Evolutionary conservation across 35 echinoderm and acorn worm species (phyloP), one percentile per base, ranked within the genome.

Genomic region (Ophiothrix spiculata): DNA sequence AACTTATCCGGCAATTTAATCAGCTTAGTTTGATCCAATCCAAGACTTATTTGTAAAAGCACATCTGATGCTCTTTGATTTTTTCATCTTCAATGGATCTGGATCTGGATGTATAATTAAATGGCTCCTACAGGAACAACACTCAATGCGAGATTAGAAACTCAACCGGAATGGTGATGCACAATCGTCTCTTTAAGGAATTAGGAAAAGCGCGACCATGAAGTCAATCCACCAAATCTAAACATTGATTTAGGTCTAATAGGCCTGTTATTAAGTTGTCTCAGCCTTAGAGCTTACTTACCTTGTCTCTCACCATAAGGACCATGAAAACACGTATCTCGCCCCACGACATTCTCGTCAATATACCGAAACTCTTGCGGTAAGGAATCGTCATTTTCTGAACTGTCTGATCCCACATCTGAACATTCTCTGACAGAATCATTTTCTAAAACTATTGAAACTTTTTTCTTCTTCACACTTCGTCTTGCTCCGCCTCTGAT

Each of bases 311-410:
- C 32, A 35, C 95, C 95, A 60, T 84, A 93, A 3, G 91, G 95
- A 31, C 91, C 91, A 1, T 83, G 54, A 35, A 94, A 98, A 12
- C 77, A 49, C 1, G 95, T 90, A 78, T 98, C 95, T 63, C 90
- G 90, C 17, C 95, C 95, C 38, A 98, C 93, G 17, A 98, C 88
- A 38, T 94, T 98, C 0, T 98, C 95, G 42, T 98, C 95, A 3
- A 98, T 49, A 37, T 98, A 93, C 41, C 88, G 83, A 17, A 93
- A 49, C 42, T 49, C 42, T 49, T 49, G 6, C 42, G 42, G 42
- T 49, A 49, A 10, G n/a, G n/a, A n/a, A 49, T 49, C 42, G 19
- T 19, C 19, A 49, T 49, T 49, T 49, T 49, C 42, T 10, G 6
- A 6, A 6, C 6, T 10, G 42, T 49, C 42, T 49, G 6, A 6